Base-by-base conservation (phyloP, 2,888 invertebrate genomes). In the Aricia artaxerxes region DNA sequence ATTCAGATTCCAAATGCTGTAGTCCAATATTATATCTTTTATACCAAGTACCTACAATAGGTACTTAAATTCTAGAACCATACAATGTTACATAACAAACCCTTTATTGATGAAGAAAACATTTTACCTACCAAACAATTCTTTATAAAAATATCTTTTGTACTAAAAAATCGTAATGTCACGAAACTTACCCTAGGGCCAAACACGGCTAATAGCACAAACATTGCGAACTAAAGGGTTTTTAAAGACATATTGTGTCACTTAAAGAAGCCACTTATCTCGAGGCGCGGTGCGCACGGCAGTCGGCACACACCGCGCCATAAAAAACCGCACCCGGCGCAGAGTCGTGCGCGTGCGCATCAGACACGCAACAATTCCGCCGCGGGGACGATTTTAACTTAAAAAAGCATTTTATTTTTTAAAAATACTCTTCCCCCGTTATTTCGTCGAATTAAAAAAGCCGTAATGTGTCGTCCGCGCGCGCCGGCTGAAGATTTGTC, bases 401-500 rank as follows among this genome's bases (percentile, higher is more conserved):
- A 90, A 93, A 94, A 94, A 93, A 92, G 88, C 83, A 86, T 90
- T 89, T 93, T 93, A 92, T 92, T 93, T 93, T 94, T 92, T 89
- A 93, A 94, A 93, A 93, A 89, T 86, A 86, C 87, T 87, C 87
- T 90, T 91, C 91, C 92, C 92, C 88, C 87, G 88, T 87, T 85
- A 88, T 89, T 88, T 88, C 86, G 88, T 87, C 87, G 89, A 75
- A 90, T 91, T 92, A 92, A 94, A 94, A 94, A 93, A 92, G 91
- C 93, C 89, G 88, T 92, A 93, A 93, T 89, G 87, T 90, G 87
- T 90, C 89, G 88, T 89, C 85, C 89, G 89, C 93, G 91, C 89
- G 89, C 92, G 94, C 93, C 94, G 93, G 93, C 94, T 94, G 94
- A 93, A 91, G 91, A 94, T 94, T 94, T 94, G 94, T 92, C 92